Evolutionary conservation across 2,113 vertebrate species (phyloP), one percentile per base, ranked within the genome.

Genomic region (Oryzias melastigma): DNA sequence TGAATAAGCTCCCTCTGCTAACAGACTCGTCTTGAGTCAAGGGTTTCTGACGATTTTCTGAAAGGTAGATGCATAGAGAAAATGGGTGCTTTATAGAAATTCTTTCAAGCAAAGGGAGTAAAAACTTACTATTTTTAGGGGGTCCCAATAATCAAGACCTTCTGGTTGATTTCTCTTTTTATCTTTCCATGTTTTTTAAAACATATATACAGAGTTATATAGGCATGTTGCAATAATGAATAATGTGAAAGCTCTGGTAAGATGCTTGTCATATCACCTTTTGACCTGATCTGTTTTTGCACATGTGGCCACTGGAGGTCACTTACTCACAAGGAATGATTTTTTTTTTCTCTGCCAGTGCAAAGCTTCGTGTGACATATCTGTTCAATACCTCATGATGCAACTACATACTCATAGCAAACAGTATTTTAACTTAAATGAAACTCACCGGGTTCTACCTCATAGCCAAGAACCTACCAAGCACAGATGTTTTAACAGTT

Each of bases 181-280:
- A 90, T 90, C 86, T 91, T 91, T 91, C 81, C 87, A 90, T 89
- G 84, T 91, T 91, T 91, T 91, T 81, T 75, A 81, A 86, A 86
- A 60, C 88, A 87, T 91, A 91, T 91, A 91, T 90, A 90, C 90
- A 91, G 86, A 92, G 90, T 91, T 90, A 91, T 91, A 91, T 91
- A 92, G 91, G 91, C 92, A 93, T 92, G 92, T 92, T 92, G 92
- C 91, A 93, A 92, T 93, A 93, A 91, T 85, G 88, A 88, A 91
- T 90, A 93, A 92, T 92, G 91, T 92, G 92, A 92, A 92, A 91
- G 90, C 91, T 91, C 91, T 90, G 85, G 83, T 91, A 89, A 91
- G 87, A 91, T 90, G 88, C 87, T 92, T 83, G 87, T 91, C 92
- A 91, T 91, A 90, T 91, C 91, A 92, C 87, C 85, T 88, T 92